These are phyloP conservation scores for Leptinotarsa lineolata DNA, from an alignment of 1,140 invertebrate species.

Conservation along the genomic window DNA sequence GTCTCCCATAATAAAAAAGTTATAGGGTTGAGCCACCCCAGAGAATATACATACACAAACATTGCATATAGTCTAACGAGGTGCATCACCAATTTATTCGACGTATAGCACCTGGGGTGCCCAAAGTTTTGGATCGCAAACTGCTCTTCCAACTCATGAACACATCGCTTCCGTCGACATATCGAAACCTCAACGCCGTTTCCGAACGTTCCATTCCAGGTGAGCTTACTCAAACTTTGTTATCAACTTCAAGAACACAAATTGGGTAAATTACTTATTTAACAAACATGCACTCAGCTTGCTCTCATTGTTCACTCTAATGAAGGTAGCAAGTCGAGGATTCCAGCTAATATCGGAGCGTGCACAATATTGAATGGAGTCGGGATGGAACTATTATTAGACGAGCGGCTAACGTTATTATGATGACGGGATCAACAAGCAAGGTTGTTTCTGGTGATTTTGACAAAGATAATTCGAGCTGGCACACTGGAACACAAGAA, in stretches of 20 bases:
- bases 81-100: too few relatives aligned
- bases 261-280: slow-evolving; percentile 5
- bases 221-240: background rate
- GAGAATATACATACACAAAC: too few relatives aligned
- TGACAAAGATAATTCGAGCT: background rate
- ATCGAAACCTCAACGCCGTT: too few relatives aligned
- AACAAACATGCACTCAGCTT: background rate
- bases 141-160: too few relatives aligned
- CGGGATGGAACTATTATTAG: background rate
- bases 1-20: too few relatives aligned
- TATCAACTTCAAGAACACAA: background rate
- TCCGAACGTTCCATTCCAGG: background rate
- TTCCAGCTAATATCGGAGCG: background rate
- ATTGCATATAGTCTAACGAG: too few relatives aligned
- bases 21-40: too few relatives aligned
- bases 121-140: too few relatives aligned
- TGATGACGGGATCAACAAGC: background rate
- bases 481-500: too few relatives aligned
- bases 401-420: background rate
- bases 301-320: background rate
- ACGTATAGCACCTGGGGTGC: too few relatives aligned
- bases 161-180: too few relatives aligned
- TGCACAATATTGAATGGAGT: slow-evolving; percentile 3
- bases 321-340: background rate
- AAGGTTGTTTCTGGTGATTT: background rate